A percentile compares a stretch with the other conserved stretches of the same genome.
phyloP scores from a whole-genome alignment of 2,888 invertebrate genomes.

The Abrostola tripartita region DNA sequence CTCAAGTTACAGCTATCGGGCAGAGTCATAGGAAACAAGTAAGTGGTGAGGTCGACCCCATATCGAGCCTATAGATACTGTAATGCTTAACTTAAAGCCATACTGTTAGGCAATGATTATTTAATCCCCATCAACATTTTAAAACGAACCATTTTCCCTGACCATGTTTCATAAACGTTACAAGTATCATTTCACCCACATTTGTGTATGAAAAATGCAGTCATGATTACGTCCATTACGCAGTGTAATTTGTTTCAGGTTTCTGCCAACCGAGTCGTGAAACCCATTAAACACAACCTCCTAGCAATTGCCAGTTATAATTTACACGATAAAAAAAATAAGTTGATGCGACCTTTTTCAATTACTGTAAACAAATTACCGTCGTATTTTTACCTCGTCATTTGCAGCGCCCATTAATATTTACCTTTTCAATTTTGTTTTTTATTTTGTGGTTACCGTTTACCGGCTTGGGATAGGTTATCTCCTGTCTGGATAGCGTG shows the following conservation, averaged over 20 bases:
- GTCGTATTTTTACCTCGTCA: slow-evolving; percentile 4
- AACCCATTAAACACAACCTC: background rate
- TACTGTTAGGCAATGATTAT: no score
- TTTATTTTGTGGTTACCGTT: background rate
- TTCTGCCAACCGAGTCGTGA: background rate
- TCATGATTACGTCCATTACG: slow-evolving; percentile 1
- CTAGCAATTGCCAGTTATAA: slow-evolving; percentile 12
- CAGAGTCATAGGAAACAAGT: no score
- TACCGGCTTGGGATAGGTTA: slow-evolving; percentile 3
- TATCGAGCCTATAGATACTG: no score
- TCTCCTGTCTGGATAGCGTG: background rate
- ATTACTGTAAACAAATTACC: slow-evolving; percentile 1
- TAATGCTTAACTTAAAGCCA: no score
- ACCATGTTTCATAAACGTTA: no score
- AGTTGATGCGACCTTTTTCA: background rate
- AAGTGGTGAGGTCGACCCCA: no score
- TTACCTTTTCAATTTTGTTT: slow-evolving; percentile 5
- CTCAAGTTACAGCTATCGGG: no score
- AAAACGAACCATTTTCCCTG: no score
- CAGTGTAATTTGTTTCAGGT: background rate
- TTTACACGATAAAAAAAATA: background rate
- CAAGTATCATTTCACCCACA: background rate
- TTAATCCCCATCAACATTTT: no score
- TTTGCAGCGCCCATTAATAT: slow-evolving; percentile 3
- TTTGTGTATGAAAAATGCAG: slow-evolving; percentile 14